phyloP scores from a whole-genome alignment of 2,113 vertebrate species.

The Carettochelys insculpta region DNA sequence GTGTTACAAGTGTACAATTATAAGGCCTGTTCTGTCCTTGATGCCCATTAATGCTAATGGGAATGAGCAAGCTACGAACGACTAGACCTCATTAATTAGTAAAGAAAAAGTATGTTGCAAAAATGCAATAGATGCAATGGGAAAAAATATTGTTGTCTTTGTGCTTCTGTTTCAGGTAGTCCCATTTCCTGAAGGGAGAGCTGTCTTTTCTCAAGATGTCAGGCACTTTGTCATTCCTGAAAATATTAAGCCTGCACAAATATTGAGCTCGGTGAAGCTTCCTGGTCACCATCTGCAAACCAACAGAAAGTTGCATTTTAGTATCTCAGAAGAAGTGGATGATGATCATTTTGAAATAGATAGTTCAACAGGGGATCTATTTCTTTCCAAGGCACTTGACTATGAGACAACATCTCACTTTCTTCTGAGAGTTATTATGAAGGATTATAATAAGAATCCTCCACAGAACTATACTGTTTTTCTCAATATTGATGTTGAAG shows the following conservation, averaged over 20 bases:
- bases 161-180: constrained; percentile 80
- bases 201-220: constrained; percentile 64
- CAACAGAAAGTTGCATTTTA: constrained; percentile 73
- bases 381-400: constrained; percentile 86
- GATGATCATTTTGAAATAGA: constrained; percentile 84
- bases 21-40: background rate
- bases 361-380: constrained; percentile 82
- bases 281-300: constrained; percentile 27
- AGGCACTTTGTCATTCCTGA: constrained; percentile 83
- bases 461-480: constrained; percentile 70
- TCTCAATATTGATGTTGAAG: constrained; percentile 84
- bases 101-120: background rate
- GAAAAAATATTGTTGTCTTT: background rate
- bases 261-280: constrained; percentile 77
- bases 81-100: background rate
- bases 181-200: constrained; percentile 54
- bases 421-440: constrained; percentile 77
- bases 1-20: background rate
- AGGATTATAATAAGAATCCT: constrained; percentile 61
- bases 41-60: background rate
- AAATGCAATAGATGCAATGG: background rate
- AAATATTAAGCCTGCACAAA: constrained; percentile 79
- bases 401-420: constrained; percentile 85
- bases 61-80: background rate
- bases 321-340: constrained; percentile 78